These are phyloP conservation scores for Thalassophryne amazonica DNA, from an alignment of 2,797 vertebrate species.

Conservation along the genomic window DNA sequence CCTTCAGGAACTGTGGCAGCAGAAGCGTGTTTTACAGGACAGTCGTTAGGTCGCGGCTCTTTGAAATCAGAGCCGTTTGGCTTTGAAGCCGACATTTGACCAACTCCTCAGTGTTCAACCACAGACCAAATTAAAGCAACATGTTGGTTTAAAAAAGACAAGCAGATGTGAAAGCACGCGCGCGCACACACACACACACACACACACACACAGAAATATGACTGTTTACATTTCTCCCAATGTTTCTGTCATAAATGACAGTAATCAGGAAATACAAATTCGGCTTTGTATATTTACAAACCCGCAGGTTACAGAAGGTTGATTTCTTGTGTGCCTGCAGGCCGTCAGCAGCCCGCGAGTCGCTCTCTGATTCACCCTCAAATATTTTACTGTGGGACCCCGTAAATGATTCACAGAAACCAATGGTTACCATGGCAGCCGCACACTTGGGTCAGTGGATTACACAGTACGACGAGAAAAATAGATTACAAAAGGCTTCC, in stretches of 20 bases:
- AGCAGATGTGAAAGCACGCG: constrained; percentile 55
- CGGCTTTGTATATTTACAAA: no score
- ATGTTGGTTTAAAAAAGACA: constrained; percentile 44
- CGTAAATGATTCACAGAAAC: constrained; percentile 51
- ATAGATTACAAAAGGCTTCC: constrained; percentile 20
- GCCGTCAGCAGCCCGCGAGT: no score
- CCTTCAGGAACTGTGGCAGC: constrained; percentile 84
- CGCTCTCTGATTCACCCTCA: constrained; percentile 31
- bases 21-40: constrained; percentile 55
- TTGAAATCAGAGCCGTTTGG: constrained; percentile 61
- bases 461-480: background rate
- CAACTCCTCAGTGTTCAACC: constrained; percentile 68
- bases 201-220: constrained; percentile 36
- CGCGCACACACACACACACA: constrained; percentile 30
- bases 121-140: constrained; percentile 53
- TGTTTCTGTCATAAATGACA: no score
- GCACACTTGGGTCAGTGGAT: constrained; percentile 14
- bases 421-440: constrained; percentile 47
- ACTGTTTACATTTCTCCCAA: no score
- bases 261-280: no score
- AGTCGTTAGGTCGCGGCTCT: constrained; percentile 57
- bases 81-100: constrained; percentile 66
- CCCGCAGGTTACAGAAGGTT: no score
- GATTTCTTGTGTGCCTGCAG: no score
- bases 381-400: constrained; percentile 33